Base-by-base conservation (phyloP, 2,797 vertebrate species). In the Hemitrygon akajei region DNA sequence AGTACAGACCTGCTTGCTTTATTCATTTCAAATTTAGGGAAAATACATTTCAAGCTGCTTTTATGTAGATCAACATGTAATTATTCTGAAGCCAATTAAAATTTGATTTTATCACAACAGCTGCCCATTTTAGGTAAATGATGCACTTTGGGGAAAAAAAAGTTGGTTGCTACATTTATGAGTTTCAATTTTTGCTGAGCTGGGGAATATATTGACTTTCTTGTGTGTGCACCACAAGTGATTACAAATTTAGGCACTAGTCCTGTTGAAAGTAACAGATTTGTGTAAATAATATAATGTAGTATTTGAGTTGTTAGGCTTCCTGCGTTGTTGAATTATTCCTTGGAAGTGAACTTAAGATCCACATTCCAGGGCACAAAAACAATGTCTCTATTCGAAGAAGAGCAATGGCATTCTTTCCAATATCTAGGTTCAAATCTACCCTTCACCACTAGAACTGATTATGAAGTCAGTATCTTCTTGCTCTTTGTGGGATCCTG, bases 401-500 rank as follows among this genome's bases (percentile, higher is more conserved):
- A 66, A n/a, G 18, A 11, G 63, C 18, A 37, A 0, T 20, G 18
- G n/a, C 22, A 30, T 69, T 69, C 16, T 22, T 37, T 20, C 27
- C 14, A n/a, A 30, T 4, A 12, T 27, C 6, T 58, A 66, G 14
- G 6, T 56, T 1, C 14, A 11, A 30, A 30, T 86, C 58, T 86
- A 18, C 63, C 6, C 30, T 69, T 34, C 34, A 69, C 3, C 63
- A 66, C 0, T 87, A 34, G 60, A 87, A 89, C 7, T 66, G 86
- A 89, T 89, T 69, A 34, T 89, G n/a, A 27, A n/a, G n/a, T 69
- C 60, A 89, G n/a, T 22, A 69, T 69, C 86, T 69, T 34, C 30
- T 66, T 89, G 60, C 47, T 66, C 16, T 89, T 69, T 89, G 86
- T 89, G 86, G 86, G 86, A 89, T 20, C 60, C 34, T 89, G n/a